These are phyloP conservation scores for Ylistrum balloti DNA, from an alignment of 1,140 invertebrate species.

Conservation along the genomic window DNA sequence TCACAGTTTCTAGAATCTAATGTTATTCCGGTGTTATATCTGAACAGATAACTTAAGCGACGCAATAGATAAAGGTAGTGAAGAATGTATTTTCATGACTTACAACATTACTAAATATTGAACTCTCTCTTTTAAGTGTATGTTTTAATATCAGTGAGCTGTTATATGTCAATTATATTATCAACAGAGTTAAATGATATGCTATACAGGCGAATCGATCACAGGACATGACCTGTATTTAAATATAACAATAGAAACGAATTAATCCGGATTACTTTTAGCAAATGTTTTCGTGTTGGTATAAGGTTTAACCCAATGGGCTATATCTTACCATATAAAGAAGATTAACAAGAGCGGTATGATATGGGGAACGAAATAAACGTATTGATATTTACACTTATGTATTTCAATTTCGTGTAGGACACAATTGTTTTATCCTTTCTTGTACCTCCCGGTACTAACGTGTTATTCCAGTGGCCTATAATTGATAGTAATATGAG, in stretches of 20 bases:
- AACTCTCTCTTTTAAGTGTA: too few species aligned
- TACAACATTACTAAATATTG: too few species aligned
- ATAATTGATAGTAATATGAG: not conserved
- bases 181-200: too few species aligned
- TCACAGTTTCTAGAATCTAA: too few species aligned
- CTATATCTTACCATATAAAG: not conserved
- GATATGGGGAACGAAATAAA: not conserved
- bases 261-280: not conserved
- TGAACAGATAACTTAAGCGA: too few species aligned
- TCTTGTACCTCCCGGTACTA: not conserved
- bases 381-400: too few species aligned
- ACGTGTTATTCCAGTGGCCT: not conserved
- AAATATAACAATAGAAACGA: not conserved
- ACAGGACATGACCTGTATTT: constrained; percentile 28
- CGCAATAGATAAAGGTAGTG: too few species aligned
- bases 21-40: too few species aligned
- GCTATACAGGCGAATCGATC: not conserved
- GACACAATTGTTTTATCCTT: not conserved
- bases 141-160: too few species aligned
- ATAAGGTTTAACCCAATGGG: not conserved
- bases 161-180: too few species aligned
- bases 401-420: too few species aligned
- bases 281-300: not conserved
- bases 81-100: too few species aligned
- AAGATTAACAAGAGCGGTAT: not conserved